Evolutionary conservation across 2,113 vertebrate genomes (phyloP), one percentile per base, ranked within the genome.

Genomic region (Madoqua kirkii): DNA sequence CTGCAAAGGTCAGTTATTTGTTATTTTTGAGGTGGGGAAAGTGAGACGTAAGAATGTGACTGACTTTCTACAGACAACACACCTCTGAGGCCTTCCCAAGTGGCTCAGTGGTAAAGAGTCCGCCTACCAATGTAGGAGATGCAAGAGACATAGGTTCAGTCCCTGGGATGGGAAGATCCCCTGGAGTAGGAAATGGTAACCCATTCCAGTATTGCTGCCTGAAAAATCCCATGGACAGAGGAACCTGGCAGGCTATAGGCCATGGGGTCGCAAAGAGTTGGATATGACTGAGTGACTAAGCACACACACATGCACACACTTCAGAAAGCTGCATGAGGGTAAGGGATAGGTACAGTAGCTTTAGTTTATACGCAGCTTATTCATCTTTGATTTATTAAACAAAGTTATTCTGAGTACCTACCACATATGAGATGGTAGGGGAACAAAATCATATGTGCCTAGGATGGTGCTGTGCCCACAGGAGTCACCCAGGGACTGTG

Each of bases 11-110:
- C 64, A 29, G 1, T 9, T 83, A 74, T 82, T 74, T 82, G 92
- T 79, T 83, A 45, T 79, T 95, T 96, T 89, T 83, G 71, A 96
- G 33, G 25, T 62, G 45, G 23, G 79, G n/a, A 92, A 93, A 97
- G 6, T 40, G 40, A 86, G 14, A 57, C 43, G 12, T 19, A 84
- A 55, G 14, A 48, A 64, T 7, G 43, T 27, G 43, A 48, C 29
- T 48, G 54, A 48, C 29, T 79, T 52, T 40, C 52, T 93, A 31
- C 4, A 54, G 71, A 87, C 3, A 3, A 0, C 45, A 16, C n/a
- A 2, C 16, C 95, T 83, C 48, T 64, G 40, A 93, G 62, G 52
- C 21, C 12, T 55, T 76, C 40, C 40, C 71, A 43, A 43, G 12
- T 43, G 71, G 40, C 71, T 43, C 40, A 43, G 12, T 43, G 12